Evolutionary conservation across 1,140 invertebrate species (phyloP).

Genomic region (Drosophila navojoa): DNA sequence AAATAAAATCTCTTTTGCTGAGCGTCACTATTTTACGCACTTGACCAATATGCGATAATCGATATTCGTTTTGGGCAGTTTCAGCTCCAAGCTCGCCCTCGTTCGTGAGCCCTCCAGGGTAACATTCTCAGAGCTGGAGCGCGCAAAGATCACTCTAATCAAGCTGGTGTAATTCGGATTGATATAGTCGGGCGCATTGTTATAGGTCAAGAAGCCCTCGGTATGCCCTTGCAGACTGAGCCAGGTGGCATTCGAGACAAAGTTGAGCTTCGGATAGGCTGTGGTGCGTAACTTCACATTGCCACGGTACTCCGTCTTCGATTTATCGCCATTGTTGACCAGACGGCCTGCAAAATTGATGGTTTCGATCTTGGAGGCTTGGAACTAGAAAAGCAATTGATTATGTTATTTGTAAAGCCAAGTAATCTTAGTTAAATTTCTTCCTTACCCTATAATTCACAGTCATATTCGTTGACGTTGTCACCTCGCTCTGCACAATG

Average conservation of each 20-base stretch:
- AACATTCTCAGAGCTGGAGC: conserved; percentile 84
- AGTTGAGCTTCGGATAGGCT: conserved; percentile 90
- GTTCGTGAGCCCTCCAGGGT: conserved; percentile 77
- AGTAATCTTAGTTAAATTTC: neutral
- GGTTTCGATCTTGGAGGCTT: conserved; percentile 87
- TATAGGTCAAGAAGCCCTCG: conserved; percentile 72
- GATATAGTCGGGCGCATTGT: conserved; percentile 68
- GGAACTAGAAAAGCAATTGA: conserved; percentile 85
- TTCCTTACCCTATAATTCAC: conserved; percentile 85
- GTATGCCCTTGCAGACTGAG: conserved; percentile 75
- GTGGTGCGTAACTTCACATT: conserved; percentile 88
- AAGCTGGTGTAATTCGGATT: conserved; percentile 86
- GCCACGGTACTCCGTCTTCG: conserved; percentile 87
- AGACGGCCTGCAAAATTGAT: conserved; percentile 88
- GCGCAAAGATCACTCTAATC: conserved; percentile 85
- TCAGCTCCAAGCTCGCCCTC: conserved; percentile 77
- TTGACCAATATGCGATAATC: conserved; percentile 84
- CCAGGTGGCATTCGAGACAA: conserved; percentile 86
- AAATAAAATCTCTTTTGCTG: no score
- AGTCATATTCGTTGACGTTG: conserved; percentile 82
- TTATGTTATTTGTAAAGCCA: no score
- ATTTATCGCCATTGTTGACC: conserved; percentile 86
- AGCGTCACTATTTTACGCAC: conserved; percentile 39
- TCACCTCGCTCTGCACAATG: conserved; percentile 83
- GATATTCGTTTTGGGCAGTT: conserved; percentile 81